Evolutionary conservation across 2,797 vertebrate species (phyloP), one percentile per base, ranked within the genome.

Genomic region (Liasis olivaceus): DNA sequence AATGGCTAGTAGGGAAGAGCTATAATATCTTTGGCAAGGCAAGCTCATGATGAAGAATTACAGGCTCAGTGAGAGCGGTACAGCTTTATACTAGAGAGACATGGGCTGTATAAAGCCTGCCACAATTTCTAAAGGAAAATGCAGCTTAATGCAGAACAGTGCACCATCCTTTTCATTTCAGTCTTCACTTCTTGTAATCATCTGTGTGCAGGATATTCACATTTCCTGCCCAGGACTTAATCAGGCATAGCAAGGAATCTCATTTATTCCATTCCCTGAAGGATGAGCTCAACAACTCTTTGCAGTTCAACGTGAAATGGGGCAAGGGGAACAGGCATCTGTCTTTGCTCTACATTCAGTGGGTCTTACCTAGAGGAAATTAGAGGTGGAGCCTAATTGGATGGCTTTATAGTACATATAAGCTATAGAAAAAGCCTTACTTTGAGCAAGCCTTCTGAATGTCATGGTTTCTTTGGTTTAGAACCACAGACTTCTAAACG

Each of bases 171-270:
- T 84, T 90, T 94, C 28, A 62, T 91, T 96, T 94, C 90, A 93
- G 86, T 90, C 4, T 69, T 93, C 95, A 62, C 87, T 95, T 59
- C 36, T 31, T 54, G 15, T 47, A 89, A 47, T 63, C 36, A 77
- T 36, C 51, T 87, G 62, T 63, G 94, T 51, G 59, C 56, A 92
- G 24, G 28, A 47, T 89, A 95, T 91, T 51, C 92, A 85, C 86
- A 93, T 93, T 95, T 96, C n/a, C 89, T 95, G 11, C 60, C 77
- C 51, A 91, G 85, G 94, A 94, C 93, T 77, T 94, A 94, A 93
- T 95, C 54, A 94, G 5, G 3, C 81, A 91, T 36, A 72, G 91
- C 85, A 91, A 92, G 90, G 94, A 95, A 87, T 47, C 66, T 94
- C 28, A 47, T 94, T 90, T 94, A 56, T 94, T 96, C 94, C 91